Evolutionary conservation across 35 echinoderm and acorn worm species (phyloP), one percentile per base, ranked within the genome.

Genomic region (Eucidaris tribuloides): DNA sequence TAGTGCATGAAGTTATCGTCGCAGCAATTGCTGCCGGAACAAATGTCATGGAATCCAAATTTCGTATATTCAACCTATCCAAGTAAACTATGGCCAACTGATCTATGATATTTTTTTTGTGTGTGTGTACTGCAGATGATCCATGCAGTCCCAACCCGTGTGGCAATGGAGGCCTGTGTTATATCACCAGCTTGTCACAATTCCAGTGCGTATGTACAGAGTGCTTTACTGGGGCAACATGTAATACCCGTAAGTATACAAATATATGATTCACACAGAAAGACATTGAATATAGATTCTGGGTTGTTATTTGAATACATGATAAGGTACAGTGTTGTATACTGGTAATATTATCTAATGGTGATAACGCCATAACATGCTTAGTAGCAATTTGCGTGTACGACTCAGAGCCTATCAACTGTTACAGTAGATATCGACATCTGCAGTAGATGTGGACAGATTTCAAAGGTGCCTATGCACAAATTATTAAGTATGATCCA

Each of bases 81-180:
- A n/a, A n/a, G n/a, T n/a, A n/a, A n/a, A n/a, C n/a, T n/a, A n/a
- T n/a, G n/a, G n/a, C n/a, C n/a, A n/a, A n/a, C n/a, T n/a, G n/a
- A n/a, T n/a, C n/a, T n/a, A n/a, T n/a, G n/a, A n/a, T n/a, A n/a
- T n/a, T n/a, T 68, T 36, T 68, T 17, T 42, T 74, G 19, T 32
- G 2, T 22, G 11, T 52, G 48, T 52, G n/a, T n/a, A 52, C n/a
- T 9, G n/a, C 25, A 55, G 35, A 49, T 13, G 28, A 71, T 44
- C 63, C 88, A 19, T 90, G 88, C 57, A 76, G 42, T 32, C 80
- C 38, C 7, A 62, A 90, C 42, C 80, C 66, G 0, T 90, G 88
- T 46, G 35, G 25, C 3, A 90, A 90, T 63, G 88, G 80, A 27
- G 88, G 64, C 19, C 4, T 48, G 43, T 90, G 88, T 78, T 36